Evolutionary conservation across 2,797 vertebrate genomes (phyloP).

Genomic region (Trichosurus vulpecula): DNA sequence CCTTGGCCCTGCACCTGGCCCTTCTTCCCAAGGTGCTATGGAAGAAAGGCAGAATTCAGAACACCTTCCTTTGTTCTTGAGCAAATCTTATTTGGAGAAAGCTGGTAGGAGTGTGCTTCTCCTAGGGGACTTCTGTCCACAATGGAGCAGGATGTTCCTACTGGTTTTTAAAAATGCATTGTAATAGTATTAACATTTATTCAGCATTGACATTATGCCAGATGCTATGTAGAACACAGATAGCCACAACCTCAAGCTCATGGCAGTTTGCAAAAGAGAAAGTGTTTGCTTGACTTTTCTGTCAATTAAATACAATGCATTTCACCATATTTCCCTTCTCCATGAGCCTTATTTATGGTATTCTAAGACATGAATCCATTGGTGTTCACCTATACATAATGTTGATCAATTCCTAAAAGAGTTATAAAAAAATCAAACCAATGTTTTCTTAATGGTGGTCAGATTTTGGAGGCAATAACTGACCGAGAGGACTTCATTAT

Average conservation of each 20-base stretch:
- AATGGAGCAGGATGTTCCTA: slow-evolving; percentile 44
- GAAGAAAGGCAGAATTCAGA: slow-evolving; percentile 79
- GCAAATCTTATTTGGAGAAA: slow-evolving; percentile 70
- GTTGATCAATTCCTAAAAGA: slow-evolving; percentile 36
- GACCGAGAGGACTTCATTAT: slow-evolving; percentile 65
- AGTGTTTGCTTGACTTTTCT: not conserved
- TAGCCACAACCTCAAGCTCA: not conserved
- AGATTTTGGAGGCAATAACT: slow-evolving; percentile 59
- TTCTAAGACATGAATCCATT: slow-evolving; percentile 42
- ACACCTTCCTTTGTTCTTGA: slow-evolving; percentile 80
- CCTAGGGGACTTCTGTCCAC: slow-evolving; percentile 51
- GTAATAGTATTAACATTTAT: not conserved
- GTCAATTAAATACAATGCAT: slow-evolving; percentile 16
- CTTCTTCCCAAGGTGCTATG: slow-evolving; percentile 78
- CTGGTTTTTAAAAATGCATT: not conserved
- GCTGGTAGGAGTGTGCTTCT: slow-evolving; percentile 47
- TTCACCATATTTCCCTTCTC: not conserved
- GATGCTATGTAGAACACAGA: not conserved
- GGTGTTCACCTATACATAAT: not conserved
- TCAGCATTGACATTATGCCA: not conserved
- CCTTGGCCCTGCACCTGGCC: slow-evolving; percentile 76
- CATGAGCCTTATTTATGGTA: slow-evolving; percentile 19
- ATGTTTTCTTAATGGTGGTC: slow-evolving; percentile 63
- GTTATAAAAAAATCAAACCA: slow-evolving; percentile 62
- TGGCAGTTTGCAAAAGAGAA: not conserved